Evolutionary conservation across 2,888 invertebrate genomes (phyloP), one percentile per base, ranked within the genome.

Genomic region (Gnatocerus cornutus): DNA sequence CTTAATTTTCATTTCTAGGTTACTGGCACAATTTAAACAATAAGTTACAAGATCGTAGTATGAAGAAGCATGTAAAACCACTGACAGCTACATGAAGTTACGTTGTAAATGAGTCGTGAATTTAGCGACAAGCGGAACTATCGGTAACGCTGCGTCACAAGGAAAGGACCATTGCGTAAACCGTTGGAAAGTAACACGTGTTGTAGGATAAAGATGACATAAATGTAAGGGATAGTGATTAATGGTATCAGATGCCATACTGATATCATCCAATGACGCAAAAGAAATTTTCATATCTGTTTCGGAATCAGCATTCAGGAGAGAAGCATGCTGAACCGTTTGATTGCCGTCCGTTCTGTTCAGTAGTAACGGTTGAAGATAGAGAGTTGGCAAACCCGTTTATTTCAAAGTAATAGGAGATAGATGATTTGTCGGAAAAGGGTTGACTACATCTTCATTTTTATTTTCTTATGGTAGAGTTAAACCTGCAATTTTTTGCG

Each of bases 11-110:
- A 63, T 68, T 68, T 65, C 64, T 71, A 53, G 71, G 71, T 71
- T 55, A 71, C 39, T 68, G 48, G 68, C 41, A 71, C 68, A 61
- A 46, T 65, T 48, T 43, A 59, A 56, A 71, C 68, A 71, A 71
- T 68, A 58, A 68, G 56, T 50, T 65, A 58, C 69, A 56, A 69
- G 43, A 50, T 21, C 37, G 50, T 45, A 43, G 30, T 63, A 52
- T 16, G 41, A 53, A 63, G 33, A 43, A 59, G 43, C 65, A 66
- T 65, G 56, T 65, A 65, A 45, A 65, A n/a, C n/a, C 48, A 29
- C 21, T 46, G 27, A n/a, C 30, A 46, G 16, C 46, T 33, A 46
- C 16, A 41, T 37, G n/a, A 41, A 55, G 16, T 52, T 52, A 14
- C 55, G 39, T 39, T 9, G 27, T 33, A 27, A 50, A 52, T 43